Evolutionary conservation across 2,888 invertebrate species (phyloP).

Genomic region (Itoplectis maculator): DNA sequence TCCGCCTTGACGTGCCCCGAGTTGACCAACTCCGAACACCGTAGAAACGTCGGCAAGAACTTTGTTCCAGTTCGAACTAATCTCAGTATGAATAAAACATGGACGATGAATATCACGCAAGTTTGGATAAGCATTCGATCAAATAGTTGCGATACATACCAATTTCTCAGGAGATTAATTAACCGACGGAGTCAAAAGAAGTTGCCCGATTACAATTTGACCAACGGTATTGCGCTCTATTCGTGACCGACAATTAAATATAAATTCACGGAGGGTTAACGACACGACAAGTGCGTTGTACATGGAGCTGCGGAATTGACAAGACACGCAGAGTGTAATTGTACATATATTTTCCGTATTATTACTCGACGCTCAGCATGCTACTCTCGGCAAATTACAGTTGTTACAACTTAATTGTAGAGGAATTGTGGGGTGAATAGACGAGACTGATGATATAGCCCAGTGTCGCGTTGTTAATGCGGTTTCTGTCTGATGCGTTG

Average conservation of each 20-base stretch:
- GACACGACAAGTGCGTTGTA: constrained; percentile 25
- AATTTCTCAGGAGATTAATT: no score
- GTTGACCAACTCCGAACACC: no score
- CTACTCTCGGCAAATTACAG: background rate
- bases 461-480: background rate
- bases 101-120: no score
- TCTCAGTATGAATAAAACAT: no score
- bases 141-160: no score
- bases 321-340: background rate
- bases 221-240: background rate
- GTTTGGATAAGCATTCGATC: no score
- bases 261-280: background rate
- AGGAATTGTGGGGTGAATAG: background rate
- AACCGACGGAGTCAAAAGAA: no score
- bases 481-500: background rate
- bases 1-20: no score
- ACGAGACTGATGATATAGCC: background rate
- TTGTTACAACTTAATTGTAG: background rate
- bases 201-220: no score
- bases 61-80: no score
- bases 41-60: no score
- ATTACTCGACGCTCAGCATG: background rate
- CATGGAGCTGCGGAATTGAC: background rate
- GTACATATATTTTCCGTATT: background rate
- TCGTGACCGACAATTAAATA: background rate